Percentiles rank a stretch among this genome's conserved stretches.
phyloP scores from a whole-genome alignment of 2,113 vertebrate species.

The Damaliscus lunatus region DNA sequence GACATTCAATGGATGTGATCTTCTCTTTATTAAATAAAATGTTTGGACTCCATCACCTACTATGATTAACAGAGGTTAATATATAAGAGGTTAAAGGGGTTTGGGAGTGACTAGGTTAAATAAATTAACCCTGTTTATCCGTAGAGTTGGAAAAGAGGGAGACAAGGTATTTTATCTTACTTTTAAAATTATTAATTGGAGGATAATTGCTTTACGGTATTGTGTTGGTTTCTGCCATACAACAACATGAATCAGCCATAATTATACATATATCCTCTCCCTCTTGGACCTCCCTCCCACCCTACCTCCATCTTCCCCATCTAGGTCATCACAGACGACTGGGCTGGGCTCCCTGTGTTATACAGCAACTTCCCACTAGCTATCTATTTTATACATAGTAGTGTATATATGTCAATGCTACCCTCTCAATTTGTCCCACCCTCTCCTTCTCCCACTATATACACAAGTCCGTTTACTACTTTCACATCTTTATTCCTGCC shows the following conservation, averaged over 20 bases:
- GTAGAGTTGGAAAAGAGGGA: background rate
- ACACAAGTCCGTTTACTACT: background rate
- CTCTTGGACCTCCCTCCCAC: background rate
- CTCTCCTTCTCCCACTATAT: background rate
- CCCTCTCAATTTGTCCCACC: background rate
- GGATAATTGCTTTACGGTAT: background rate
- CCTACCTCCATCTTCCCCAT: background rate
- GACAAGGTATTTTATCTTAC: background rate
- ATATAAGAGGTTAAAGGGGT: background rate
- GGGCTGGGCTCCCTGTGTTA: background rate
- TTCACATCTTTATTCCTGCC: background rate
- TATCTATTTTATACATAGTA: background rate
- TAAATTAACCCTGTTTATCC: background rate
- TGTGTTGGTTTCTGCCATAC: background rate
- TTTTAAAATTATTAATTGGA: background rate
- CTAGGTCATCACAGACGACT: background rate
- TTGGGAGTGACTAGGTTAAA: background rate
- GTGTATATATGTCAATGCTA: background rate
- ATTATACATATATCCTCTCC: background rate
- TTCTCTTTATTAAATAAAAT: background rate
- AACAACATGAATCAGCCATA: background rate
- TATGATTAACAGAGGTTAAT: background rate
- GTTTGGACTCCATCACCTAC: background rate
- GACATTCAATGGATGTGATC: background rate
- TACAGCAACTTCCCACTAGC: background rate